A percentile compares a stretch with the other conserved stretches of the same genome.
phyloP scores from a whole-genome alignment of 2,888 invertebrate species.

The Geophilus truncorum region DNA sequence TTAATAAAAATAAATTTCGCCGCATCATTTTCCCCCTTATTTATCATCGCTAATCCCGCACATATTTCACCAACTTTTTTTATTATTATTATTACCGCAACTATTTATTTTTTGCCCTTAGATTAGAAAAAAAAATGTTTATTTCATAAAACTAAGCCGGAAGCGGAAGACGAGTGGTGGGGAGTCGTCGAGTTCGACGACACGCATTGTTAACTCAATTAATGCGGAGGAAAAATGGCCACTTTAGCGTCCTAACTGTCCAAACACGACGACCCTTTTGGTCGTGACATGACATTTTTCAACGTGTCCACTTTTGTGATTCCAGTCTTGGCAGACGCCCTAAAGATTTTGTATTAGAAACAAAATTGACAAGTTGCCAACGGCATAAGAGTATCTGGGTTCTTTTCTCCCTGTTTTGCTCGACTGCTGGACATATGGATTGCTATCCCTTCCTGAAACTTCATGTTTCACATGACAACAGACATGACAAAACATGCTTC shows the following conservation, averaged over 20 bases:
- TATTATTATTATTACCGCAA: background rate
- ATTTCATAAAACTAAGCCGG: background rate
- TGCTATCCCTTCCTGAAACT: conserved; percentile 6
- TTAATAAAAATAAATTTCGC: background rate
- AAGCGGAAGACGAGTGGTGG: background rate
- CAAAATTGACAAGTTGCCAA: conserved; percentile 16
- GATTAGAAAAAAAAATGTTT: background rate
- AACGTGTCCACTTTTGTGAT: background rate
- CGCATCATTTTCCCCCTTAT: too few species aligned
- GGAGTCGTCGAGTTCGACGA: background rate
- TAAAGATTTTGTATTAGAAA: conserved; percentile 14
- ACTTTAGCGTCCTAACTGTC: background rate
- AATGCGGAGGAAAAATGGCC: background rate
- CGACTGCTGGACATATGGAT: conserved; percentile 1
- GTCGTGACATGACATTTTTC: conserved; percentile 4
- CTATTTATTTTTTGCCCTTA: too few species aligned
- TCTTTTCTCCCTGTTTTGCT: background rate
- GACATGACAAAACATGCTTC: conserved; percentile 15
- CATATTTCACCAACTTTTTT: background rate
- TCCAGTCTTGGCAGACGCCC: background rate
- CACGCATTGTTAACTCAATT: background rate
- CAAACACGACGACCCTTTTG: conserved; percentile 1
- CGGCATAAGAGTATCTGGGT: background rate
- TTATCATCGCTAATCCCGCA: background rate
- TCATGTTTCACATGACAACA: conserved; percentile 12